Percentiles rank a stretch among this genome's conserved stretches.
Evolutionary conservation across 2,888 invertebrate species (phyloP).

Genomic region (Myopa tessellatipennis): DNA sequence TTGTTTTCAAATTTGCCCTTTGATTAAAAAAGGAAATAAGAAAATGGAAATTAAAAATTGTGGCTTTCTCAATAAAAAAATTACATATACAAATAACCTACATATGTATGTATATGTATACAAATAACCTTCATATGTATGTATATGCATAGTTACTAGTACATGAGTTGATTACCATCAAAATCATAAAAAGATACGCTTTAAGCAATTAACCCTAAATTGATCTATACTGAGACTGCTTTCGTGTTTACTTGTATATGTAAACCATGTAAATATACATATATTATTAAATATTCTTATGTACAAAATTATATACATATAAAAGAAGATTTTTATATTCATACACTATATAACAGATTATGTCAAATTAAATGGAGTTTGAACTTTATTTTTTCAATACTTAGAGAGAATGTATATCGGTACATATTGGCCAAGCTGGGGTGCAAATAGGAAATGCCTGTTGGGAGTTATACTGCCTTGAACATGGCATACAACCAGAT

Average conservation of each 20-base stretch:
- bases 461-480: slow-evolving; percentile 87
- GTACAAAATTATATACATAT: no score
- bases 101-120: background rate
- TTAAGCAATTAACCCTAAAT: no score
- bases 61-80: background rate
- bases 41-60: background rate
- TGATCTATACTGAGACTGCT: no score
- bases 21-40: background rate
- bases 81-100: background rate
- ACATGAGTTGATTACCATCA: no score
- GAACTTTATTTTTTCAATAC: slow-evolving; percentile 8
- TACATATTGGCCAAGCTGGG: slow-evolving; percentile 88
- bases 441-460: slow-evolving; percentile 90
- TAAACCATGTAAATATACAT: no score
- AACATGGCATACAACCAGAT: slow-evolving; percentile 86
- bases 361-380: no score
- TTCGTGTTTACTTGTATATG: no score
- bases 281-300: no score
- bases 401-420: slow-evolving; percentile 88
- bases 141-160: background rate
- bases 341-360: no score
- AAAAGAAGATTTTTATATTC: no score
- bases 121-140: background rate
- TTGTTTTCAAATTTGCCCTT: background rate
- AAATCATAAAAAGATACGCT: no score